Conservation (phyloP, 2,113 vertebrate genomes). For the Enhydra lutris region DNA sequence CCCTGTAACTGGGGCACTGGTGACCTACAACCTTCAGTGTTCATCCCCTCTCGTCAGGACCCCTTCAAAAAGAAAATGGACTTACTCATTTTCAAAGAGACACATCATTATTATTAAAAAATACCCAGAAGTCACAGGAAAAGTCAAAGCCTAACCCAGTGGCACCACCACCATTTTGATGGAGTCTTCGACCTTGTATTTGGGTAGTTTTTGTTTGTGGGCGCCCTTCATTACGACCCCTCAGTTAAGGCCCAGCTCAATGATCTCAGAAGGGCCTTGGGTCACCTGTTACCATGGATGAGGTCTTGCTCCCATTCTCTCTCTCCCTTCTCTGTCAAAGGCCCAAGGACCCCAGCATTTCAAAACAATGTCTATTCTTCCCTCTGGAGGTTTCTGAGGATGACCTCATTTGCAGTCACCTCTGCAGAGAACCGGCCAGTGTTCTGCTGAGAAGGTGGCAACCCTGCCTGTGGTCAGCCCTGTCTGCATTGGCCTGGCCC, state of each 20-base stretch:
- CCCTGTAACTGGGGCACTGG: accelerated
- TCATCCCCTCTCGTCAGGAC: background rate
- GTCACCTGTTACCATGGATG: background rate
- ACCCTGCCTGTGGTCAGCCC: background rate
- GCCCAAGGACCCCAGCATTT: background rate
- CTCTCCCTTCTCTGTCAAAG: background rate
- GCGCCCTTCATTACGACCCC: accelerated
- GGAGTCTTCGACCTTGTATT: accelerated
- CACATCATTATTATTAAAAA: background rate
- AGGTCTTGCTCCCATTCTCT: accelerated
- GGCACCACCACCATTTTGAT: accelerated
- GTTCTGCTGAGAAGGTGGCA: background rate
- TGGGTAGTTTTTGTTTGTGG: accelerated
- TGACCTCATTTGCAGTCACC: background rate
- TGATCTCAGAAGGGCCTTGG: background rate
- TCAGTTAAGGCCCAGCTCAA: accelerated
- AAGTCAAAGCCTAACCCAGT: background rate
- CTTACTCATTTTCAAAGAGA: background rate
- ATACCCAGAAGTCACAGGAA: background rate
- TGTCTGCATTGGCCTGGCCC: background rate
- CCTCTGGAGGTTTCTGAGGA: background rate
- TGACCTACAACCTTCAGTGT: background rate
- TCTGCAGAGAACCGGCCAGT: accelerated
- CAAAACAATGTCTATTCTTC: background rate
- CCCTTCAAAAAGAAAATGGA: background rate